A percentile compares a stretch with the other conserved stretches of the same genome.
These are phyloP conservation scores for Chlorops oryzae DNA, from an alignment of 1,140 invertebrate species.

Conservation along the genomic window DNA sequence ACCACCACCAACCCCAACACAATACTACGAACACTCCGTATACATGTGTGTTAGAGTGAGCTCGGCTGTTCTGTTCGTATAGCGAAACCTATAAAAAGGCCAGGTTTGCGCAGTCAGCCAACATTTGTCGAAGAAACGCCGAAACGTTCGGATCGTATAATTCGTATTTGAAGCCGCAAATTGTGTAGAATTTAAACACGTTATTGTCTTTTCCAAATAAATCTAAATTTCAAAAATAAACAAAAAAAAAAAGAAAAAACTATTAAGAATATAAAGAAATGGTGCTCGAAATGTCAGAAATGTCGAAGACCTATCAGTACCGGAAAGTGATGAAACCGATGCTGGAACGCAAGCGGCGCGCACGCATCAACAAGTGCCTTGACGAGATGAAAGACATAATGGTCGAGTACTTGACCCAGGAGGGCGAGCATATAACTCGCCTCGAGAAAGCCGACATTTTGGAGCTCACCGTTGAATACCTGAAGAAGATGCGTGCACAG, in stretches of 20 bases:
- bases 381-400: constrained; percentile 83
- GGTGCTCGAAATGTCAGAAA: constrained; percentile 47
- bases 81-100: too few relatives aligned
- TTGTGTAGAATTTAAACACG: too few relatives aligned
- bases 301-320: constrained; percentile 57
- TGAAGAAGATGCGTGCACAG: constrained; percentile 65
- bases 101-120: too few relatives aligned
- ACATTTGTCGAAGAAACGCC: too few relatives aligned
- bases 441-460: constrained; percentile 88
- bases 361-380: constrained; percentile 80
- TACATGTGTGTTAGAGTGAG: too few relatives aligned
- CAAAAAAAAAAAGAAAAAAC: background rate
- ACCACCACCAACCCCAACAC: too few relatives aligned
- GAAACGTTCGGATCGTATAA: too few relatives aligned
- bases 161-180: too few relatives aligned
- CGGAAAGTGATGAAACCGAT: constrained; percentile 70
- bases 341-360: constrained; percentile 79
- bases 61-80: too few relatives aligned
- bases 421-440: constrained; percentile 75
- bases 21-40: too few relatives aligned
- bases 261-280: constrained; percentile 24
- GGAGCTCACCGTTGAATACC: constrained; percentile 80
- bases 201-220: too few relatives aligned
- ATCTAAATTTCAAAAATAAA: background rate
- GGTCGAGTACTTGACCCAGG: constrained; percentile 50